Percentiles rank a stretch among this genome's conserved stretches.
These are phyloP conservation scores for Cantharis rustica DNA, from an alignment of 2,888 invertebrate genomes.

Conservation along the genomic window DNA sequence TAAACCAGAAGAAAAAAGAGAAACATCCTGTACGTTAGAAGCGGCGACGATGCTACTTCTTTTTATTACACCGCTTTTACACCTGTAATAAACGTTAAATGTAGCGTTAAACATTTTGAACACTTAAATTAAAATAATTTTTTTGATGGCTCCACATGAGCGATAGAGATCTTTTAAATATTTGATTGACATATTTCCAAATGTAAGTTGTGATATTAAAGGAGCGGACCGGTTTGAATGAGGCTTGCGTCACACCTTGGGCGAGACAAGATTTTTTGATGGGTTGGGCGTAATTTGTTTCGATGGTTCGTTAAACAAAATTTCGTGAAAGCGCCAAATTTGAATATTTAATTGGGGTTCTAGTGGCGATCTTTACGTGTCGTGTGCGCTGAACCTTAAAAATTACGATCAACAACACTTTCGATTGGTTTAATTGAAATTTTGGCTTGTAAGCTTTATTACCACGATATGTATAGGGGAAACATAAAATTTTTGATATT, in stretches of 20 bases:
- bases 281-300: not conserved
- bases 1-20: too few species aligned
- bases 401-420: not conserved
- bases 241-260: not conserved
- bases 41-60: not conserved
- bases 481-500: constrained; percentile 11
- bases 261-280: not conserved
- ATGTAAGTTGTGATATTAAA: not conserved
- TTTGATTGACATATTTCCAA: not conserved
- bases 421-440: not conserved
- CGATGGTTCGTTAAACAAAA: not conserved
- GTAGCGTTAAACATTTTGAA: not conserved
- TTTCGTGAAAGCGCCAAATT: not conserved
- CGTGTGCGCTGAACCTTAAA: not conserved
- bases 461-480: not conserved
- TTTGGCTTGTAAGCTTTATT: not conserved
- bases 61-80: not conserved
- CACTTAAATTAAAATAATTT: not conserved
- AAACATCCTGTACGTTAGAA: not conserved
- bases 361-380: not conserved
- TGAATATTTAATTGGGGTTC: not conserved
- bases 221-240: not conserved
- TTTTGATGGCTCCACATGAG: not conserved
- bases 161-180: not conserved
- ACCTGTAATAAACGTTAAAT: not conserved